These are phyloP conservation scores for Proterorhinus semilunaris DNA, from an alignment of 2,113 vertebrate species.

Conservation along the genomic window DNA sequence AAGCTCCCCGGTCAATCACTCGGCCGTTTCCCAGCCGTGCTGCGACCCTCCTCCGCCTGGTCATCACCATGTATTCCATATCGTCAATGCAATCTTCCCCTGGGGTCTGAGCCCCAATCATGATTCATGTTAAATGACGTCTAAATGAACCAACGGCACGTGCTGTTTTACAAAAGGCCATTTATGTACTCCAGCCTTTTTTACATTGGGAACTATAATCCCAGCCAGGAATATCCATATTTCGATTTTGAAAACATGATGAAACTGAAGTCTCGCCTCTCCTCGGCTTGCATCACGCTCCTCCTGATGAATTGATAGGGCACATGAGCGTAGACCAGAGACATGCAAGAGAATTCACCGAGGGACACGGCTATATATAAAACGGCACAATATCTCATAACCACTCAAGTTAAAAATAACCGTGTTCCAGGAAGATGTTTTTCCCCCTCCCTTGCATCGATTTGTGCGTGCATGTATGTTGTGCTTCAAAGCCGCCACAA, in stretches of 20 bases:
- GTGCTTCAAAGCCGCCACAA: constrained; percentile 25
- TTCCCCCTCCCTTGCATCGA: constrained; percentile 21
- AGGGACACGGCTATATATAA: constrained; percentile 26
- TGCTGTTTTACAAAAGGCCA: not conserved
- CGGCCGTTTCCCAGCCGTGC: too few relatives aligned
- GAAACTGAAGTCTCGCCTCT: constrained; percentile 32
- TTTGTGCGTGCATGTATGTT: constrained; percentile 21
- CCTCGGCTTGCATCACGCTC: constrained; percentile 24
- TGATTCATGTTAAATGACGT: too few relatives aligned
- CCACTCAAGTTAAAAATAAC: constrained; percentile 65
- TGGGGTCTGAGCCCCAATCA: too few relatives aligned
- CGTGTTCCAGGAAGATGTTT: constrained; percentile 32
- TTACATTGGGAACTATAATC: not conserved
- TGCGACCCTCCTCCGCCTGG: too few relatives aligned
- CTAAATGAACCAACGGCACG: too few relatives aligned
- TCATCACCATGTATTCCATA: too few relatives aligned
- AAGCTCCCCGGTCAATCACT: too few relatives aligned
- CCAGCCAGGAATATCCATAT: not conserved
- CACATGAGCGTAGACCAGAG: constrained; percentile 4
- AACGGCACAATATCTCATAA: constrained; percentile 31
- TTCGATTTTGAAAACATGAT: constrained; percentile 28
- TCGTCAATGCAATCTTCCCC: too few relatives aligned
- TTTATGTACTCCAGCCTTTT: not conserved
- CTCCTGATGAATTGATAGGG: constrained; percentile 41
- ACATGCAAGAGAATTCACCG: constrained; percentile 36